Evolutionary conservation across 2,888 invertebrate species (phyloP), one percentile per base, ranked within the genome.

Genomic region (Caenorhabditis uteleia): DNA sequence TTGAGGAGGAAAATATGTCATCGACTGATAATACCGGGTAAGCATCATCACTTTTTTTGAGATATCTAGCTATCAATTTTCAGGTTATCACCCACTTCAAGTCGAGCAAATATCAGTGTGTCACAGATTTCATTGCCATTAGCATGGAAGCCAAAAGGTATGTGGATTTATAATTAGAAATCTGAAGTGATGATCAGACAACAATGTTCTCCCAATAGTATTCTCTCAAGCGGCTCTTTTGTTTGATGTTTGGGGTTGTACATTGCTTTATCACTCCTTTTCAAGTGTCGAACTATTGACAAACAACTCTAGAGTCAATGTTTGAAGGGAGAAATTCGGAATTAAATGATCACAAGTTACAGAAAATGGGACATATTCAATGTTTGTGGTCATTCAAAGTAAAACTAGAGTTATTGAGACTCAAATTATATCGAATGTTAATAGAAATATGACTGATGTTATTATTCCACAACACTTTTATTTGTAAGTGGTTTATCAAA

Each of bases 111-210:
- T 45, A 51, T 73, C 10, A 72, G 72, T 16, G 43, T 75, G 29
- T 75, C 75, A 5, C 75, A 75, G 46, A 65, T 75, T 14, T 66
- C 64, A 23, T 49, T 75, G 14, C 75, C 75, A 29, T 44, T 75
- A 1, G 75, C 72, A 3, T 75, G 75, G 75, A 75, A 75, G 27
- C 44, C 58, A 29, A 58, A 64, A 51, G 62, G 62, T 64, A 6
- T 20, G 8, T 29, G 7, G 31, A 29, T 29, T 29, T 7, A 29
- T 8, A 10, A 12, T 8, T 18, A 18, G 40, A 26, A 34, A 26
- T 39, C 26, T 47, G 44, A 50, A 50, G 42, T 46, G 46, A 42
- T 55, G 46, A 47, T 62, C 51, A n/a, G n/a, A n/a, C n/a, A n/a
- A n/a, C n/a, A n/a, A n/a, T n/a, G n/a, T n/a, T n/a, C n/a, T n/a